A percentile compares a stretch with the other conserved stretches of the same genome.
Evolutionary conservation across 92 coral and sea anemone species (phyloP).

Genomic region (Zoanthus solanderi): DNA sequence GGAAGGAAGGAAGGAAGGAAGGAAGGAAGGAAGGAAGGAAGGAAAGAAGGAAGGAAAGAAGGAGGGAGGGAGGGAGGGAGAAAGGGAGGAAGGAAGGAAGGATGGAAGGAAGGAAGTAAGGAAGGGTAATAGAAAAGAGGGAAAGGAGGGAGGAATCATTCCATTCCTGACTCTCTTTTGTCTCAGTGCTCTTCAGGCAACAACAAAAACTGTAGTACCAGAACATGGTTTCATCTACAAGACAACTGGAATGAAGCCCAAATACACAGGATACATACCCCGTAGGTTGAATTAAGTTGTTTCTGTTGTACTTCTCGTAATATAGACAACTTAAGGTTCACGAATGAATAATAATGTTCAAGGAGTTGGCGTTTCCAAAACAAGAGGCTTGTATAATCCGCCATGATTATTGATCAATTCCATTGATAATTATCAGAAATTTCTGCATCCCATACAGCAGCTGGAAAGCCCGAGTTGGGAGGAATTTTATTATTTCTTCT

Average conservation of each 20-base stretch:
- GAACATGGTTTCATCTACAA: slow-evolving; percentile 89
- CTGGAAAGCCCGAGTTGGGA: too few relatives aligned
- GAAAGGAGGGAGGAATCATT: not conserved
- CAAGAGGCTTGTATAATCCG: too few relatives aligned
- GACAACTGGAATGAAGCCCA: slow-evolving; percentile 88
- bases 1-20: not conserved
- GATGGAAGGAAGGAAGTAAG: not conserved
- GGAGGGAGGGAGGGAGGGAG: not conserved
- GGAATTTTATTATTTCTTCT: too few relatives aligned
- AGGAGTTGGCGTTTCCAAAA: too few relatives aligned
- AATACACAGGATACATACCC: slow-evolving; percentile 97
- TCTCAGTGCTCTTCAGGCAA: slow-evolving; percentile 67
- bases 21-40: not conserved
- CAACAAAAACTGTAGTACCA: slow-evolving; percentile 63
- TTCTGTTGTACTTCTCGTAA: not conserved
- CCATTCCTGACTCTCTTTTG: not conserved
- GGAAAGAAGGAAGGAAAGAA: not conserved
- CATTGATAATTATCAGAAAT: too few relatives aligned
- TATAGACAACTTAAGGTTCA: not conserved
- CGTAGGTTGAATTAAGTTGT: slow-evolving; percentile 71
- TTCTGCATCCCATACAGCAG: too few relatives aligned
- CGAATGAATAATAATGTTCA: too few relatives aligned
- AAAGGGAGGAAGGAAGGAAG: too few relatives aligned
- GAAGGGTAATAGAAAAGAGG: not conserved
- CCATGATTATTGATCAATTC: too few relatives aligned